Evolutionary conservation across 2,888 invertebrate genomes (phyloP), one percentile per base, ranked within the genome.

Genomic region (Tetanocera ferruginea): DNA sequence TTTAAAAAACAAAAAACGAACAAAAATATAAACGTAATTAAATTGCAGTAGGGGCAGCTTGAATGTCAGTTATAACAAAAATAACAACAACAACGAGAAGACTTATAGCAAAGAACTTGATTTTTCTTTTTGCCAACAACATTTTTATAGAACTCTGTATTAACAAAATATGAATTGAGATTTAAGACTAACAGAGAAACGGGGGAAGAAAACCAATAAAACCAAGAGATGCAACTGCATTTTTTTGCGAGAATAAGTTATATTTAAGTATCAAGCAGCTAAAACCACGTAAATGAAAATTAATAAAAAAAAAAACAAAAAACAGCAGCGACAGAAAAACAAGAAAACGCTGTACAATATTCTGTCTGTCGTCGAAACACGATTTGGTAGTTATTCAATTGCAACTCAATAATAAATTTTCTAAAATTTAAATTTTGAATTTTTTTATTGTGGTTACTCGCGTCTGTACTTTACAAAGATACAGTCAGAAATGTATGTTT

Each of bases 1-100:
- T 88, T 88, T 87, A 75, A 34, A 51, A 67, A 66, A 75, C 52
- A 51, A 67, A 66, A 75, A 66, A n/a, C 9, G 28, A 43, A 34
- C 25, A 60, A 60, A 60, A 73, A 62, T 37, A 11, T 28, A 71
- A 23, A 23, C 62, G 72, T 60, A 75, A 75, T 75, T 75, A 75
- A 75, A 75, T 75, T 49, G 64, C 75, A 52, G 37, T 23, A 60
- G 52, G 52, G 52, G 23, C 75, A 75, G 19, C 49, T 66, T 11
- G 25, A 34, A 51, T 28, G 31, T n/a, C 52, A 66, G 37, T 37
- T 34, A 66, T 55, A 64, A 66, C 34, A 66, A 31, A 37, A 66
- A 55, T 23, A 62, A 23, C 60, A 73, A 62, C 72, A 72, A 23
- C 60, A 60, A 72, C 34, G 3, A 28, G 1, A 37, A 11, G 43